Conservation (phyloP, 2,113 vertebrate species). For the Gasterosteus aculeatus region DNA sequence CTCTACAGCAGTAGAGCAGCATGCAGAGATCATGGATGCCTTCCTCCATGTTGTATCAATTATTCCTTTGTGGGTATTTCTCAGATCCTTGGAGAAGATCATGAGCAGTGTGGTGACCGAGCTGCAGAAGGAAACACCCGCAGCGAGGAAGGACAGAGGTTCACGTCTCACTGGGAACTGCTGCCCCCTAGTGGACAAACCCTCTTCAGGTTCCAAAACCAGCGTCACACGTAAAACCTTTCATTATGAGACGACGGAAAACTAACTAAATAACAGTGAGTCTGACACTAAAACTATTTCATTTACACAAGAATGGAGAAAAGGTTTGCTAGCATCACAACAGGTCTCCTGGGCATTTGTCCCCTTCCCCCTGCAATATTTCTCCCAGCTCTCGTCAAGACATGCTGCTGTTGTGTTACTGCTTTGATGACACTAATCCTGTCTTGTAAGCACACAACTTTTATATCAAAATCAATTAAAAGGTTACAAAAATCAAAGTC, state of each 20-base stretch:
- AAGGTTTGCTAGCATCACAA: background rate
- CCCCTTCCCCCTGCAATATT: background rate
- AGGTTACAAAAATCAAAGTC: slow-evolving; percentile 14
- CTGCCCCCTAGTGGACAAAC: slow-evolving; percentile 7
- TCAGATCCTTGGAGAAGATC: background rate
- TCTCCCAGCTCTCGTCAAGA: background rate
- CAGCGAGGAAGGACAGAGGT: background rate
- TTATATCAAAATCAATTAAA: slow-evolving; percentile 8
- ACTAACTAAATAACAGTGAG: too few relatives aligned
- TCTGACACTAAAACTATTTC: background rate
- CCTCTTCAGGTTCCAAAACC: background rate
- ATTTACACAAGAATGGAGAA: background rate
- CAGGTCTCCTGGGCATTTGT: background rate
- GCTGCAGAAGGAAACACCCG: background rate
- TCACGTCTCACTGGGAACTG: background rate
- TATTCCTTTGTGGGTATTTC: background rate
- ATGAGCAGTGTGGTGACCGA: background rate
- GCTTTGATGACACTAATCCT: background rate
- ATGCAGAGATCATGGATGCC: background rate
- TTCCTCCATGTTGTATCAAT: background rate
- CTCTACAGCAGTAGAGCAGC: background rate
- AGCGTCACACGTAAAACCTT: background rate
- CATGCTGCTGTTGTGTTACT: slow-evolving; percentile 1
- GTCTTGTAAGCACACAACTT: background rate
- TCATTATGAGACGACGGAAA: background rate